Conservation (phyloP, 2,888 invertebrate genomes). For the Ferrisia virgata region DNA sequence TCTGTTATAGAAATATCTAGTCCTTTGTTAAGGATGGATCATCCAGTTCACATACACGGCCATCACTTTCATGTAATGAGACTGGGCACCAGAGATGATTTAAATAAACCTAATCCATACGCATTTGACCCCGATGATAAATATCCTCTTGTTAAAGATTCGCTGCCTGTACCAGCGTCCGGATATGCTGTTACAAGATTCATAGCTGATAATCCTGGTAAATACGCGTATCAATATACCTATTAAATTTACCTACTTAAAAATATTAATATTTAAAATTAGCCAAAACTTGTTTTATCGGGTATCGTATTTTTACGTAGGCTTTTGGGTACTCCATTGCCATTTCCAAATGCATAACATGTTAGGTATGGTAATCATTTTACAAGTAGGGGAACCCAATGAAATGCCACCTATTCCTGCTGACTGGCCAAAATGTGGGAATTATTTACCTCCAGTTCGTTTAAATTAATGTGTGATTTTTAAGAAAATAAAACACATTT, state of each 20-base stretch:
- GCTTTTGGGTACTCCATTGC: slow-evolving; percentile 50
- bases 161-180: slow-evolving; percentile 63
- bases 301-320: slow-evolving; percentile 47
- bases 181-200: slow-evolving; percentile 61
- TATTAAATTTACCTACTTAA: too few species aligned
- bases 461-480: background rate
- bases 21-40: background rate
- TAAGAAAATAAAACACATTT: too few species aligned
- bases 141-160: slow-evolving; percentile 61
- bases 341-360: slow-evolving; percentile 49
- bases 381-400: slow-evolving; percentile 49
- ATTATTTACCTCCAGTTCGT: slow-evolving; percentile 48
- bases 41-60: background rate
- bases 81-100: background rate
- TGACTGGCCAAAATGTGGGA: slow-evolving; percentile 49
- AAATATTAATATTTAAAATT: too few species aligned
- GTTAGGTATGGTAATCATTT: slow-evolving; percentile 49
- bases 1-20: background rate
- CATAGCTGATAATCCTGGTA: slow-evolving; percentile 59
- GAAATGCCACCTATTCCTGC: slow-evolving; percentile 47
- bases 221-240: background rate
- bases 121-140: background rate
- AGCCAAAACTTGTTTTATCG: too few species aligned
- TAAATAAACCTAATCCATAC: background rate
- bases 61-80: background rate